A percentile compares a stretch with the other conserved stretches of the same genome.
Conservation (phyloP, 2,797 vertebrate species). For the Hippocampus kuda region DNA sequence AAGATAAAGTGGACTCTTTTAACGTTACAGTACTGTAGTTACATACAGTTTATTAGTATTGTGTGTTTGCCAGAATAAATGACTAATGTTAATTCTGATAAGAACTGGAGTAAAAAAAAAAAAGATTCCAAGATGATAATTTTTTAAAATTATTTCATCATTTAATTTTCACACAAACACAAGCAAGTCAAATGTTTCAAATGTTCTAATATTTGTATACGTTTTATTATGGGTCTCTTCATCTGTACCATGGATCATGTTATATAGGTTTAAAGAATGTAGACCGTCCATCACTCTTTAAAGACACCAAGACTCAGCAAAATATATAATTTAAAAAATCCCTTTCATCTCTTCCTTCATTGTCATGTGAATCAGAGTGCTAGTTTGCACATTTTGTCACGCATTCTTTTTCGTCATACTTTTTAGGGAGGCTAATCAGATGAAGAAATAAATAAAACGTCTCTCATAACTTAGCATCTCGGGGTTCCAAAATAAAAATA, state of each 20-base stretch:
- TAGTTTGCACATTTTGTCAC: conserved; percentile 13
- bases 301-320: conserved; percentile 63
- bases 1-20: neutral
- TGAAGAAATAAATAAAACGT: conserved; percentile 56
- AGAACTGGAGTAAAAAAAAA: neutral
- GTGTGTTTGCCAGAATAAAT: neutral
- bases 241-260: conserved; percentile 46
- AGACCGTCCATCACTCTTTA: conserved; percentile 53
- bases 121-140: conserved; percentile 15
- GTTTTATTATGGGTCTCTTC: conserved; percentile 41
- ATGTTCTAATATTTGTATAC: conserved; percentile 37
- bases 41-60: neutral
- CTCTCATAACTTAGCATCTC: conserved; percentile 66
- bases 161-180: conserved; percentile 61
- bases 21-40: neutral
- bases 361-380: conserved; percentile 32
- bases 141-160: conserved; percentile 26
- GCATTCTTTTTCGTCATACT: conserved; percentile 25
- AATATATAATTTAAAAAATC: conserved; percentile 50
- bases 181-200: conserved; percentile 51
- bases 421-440: neutral
- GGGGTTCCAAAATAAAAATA: conserved; percentile 49
- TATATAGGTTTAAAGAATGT: conserved; percentile 54
- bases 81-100: neutral
- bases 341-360: conserved; percentile 38